Evolutionary conservation across 37 sponge, comb jelly and placozoan genomes (phyloP), one percentile per base, ranked within the genome.

Genomic region (Haliclona indistincta): DNA sequence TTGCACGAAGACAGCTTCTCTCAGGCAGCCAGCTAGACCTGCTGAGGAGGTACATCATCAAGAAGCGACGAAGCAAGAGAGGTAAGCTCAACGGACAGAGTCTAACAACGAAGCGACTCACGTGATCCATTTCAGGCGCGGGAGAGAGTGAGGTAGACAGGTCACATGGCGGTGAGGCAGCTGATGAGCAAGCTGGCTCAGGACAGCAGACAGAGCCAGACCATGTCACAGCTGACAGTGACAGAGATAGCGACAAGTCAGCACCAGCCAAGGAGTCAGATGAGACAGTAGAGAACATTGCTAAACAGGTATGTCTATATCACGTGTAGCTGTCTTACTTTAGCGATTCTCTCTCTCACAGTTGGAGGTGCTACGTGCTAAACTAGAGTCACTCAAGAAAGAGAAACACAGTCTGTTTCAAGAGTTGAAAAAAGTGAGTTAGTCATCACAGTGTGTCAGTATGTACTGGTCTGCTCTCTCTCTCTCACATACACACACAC

Each of bases 331-430:
- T 49, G 52, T 49, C 8, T 22, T 8, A 10, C 8, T 7, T 10
- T 60, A 22, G 23, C 17, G 8, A 10, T 60, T 8, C 10, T 60
- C 23, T 8, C 62, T 10, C 25, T 8, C 25, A 60, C 60, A 84
- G 85, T 76, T 84, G 43, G 26, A 43, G n/a, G 15, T 25, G 36
- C 78, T 70, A 22, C 56, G 68, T 26, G 56, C 22, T 1, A 68
- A 51, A 42, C 38, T 79, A 37, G 80, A 79, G 34, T 54, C 74
- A 34, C 70, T 74, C 15, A 79, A 74, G 56, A 74, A 79, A n/a
- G 75, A 86, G 38, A 86, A 86, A 29, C 86, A 86, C 55, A 38
- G 68, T 0, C 55, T 86, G n/a, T 86, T 86, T 44, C 86, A 79
- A 65, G 77, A 79, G 45, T 62, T 86, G 1, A 86, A 86, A 47